Evolutionary conservation across 1,140 invertebrate genomes (phyloP).

Genomic region (Calosoma granatense): DNA sequence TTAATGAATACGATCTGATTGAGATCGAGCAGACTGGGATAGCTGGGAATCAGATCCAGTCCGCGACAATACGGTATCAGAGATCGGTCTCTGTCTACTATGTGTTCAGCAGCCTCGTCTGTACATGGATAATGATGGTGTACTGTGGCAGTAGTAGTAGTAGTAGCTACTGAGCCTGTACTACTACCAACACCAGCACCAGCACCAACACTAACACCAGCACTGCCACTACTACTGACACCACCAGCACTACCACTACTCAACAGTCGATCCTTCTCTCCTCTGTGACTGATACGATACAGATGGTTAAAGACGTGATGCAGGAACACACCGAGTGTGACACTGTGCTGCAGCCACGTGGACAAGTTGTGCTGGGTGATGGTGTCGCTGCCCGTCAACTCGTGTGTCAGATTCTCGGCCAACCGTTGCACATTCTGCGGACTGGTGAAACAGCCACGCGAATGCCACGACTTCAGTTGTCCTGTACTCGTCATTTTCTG

Average conservation of each 20-base stretch:
- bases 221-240: no score
- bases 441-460: slow-evolving; percentile 27
- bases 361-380: slow-evolving; percentile 26
- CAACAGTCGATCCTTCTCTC: slow-evolving; percentile 12
- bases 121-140: slow-evolving; percentile 12
- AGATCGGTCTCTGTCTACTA: slow-evolving; percentile 33
- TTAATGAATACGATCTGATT: slow-evolving; percentile 70
- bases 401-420: slow-evolving; percentile 31
- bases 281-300: slow-evolving; percentile 31
- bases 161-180: no score
- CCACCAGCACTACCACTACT: background rate
- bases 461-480: slow-evolving; percentile 32
- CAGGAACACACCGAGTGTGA: slow-evolving; percentile 29
- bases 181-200: no score
- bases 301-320: slow-evolving; percentile 32
- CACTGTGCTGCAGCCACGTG: slow-evolving; percentile 30
- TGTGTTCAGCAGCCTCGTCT: slow-evolving; percentile 5
- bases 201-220: no score
- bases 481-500: slow-evolving; percentile 35
- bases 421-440: slow-evolving; percentile 32
- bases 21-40: slow-evolving; percentile 64
- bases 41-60: slow-evolving; percentile 58
- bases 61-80: slow-evolving; percentile 45
- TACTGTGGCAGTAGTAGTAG: no score
- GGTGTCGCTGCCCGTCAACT: slow-evolving; percentile 26